Percentiles rank a stretch among this genome's conserved stretches.
Evolutionary conservation across 2,888 invertebrate species (phyloP).

Genomic region (Endotricha flammealis): DNA sequence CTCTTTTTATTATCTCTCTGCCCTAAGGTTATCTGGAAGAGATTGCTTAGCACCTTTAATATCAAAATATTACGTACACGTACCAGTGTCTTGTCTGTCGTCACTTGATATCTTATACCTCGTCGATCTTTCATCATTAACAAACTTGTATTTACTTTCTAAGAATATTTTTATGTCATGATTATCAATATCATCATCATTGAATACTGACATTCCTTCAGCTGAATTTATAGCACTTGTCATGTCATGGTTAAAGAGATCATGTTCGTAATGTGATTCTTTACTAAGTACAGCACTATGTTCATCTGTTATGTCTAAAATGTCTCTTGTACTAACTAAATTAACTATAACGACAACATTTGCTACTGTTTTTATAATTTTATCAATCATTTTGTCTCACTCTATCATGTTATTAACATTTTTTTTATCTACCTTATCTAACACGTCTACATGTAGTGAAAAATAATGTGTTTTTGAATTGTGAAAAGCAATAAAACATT

Average conservation of each 20-base stretch:
- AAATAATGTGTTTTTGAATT: slow-evolving; percentile 12
- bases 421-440: slow-evolving; percentile 5
- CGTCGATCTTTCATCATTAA: slow-evolving; percentile 52
- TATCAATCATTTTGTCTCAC: slow-evolving; percentile 9
- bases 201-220: slow-evolving; percentile 1
- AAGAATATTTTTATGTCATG: slow-evolving; percentile 43
- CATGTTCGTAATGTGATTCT: too few relatives aligned
- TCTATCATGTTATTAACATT: slow-evolving; percentile 12
- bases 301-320: neutral
- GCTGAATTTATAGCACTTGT: neutral
- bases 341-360: slow-evolving; percentile 1
- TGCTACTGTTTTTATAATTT: neutral
- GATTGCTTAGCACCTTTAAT: neutral
- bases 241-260: too few relatives aligned
- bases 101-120: slow-evolving; percentile 46
- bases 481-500: slow-evolving; percentile 29
- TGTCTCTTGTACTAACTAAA: slow-evolving; percentile 2
- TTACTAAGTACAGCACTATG: neutral
- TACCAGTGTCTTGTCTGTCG: slow-evolving; percentile 37
- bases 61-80: too few relatives aligned
- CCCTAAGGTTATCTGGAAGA: neutral
- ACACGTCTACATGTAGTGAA: neutral
- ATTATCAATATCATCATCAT: slow-evolving; percentile 17
- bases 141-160: slow-evolving; percentile 62
- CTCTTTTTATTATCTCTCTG: too few relatives aligned